Conservation (phyloP, 1,140 invertebrate species). For the Arctopsyche grandis region DNA sequence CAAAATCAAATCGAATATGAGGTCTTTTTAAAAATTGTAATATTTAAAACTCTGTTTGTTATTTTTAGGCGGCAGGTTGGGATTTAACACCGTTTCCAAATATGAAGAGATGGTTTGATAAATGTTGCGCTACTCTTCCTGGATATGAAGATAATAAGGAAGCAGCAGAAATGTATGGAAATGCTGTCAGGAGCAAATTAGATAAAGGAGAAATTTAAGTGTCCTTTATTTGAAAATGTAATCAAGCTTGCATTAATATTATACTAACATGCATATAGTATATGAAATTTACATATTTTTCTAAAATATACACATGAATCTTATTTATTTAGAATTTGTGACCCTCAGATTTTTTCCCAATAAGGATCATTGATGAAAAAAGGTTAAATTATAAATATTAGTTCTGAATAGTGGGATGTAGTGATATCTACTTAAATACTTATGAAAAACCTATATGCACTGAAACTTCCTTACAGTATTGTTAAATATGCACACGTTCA, state of each 20-base stretch:
- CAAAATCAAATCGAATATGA: too few relatives aligned
- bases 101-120: conserved; percentile 72
- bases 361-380: too few relatives aligned
- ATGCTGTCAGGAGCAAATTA: conserved; percentile 66
- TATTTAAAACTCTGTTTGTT: conserved; percentile 39
- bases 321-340: too few relatives aligned
- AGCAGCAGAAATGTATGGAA: conserved; percentile 67
- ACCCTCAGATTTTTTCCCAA: too few relatives aligned
- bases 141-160: conserved; percentile 66
- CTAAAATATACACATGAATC: neutral
- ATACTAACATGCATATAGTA: too few relatives aligned
- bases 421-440: too few relatives aligned
- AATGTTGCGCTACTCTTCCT: conserved; percentile 67
- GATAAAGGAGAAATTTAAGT: conserved; percentile 58
- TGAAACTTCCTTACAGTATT: too few relatives aligned
- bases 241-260: too few relatives aligned
- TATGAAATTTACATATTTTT: neutral
- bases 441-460: too few relatives aligned
- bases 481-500: too few relatives aligned
- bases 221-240: neutral
- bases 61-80: conserved; percentile 72
- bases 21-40: conserved; percentile 23
- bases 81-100: conserved; percentile 73
- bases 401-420: too few relatives aligned
- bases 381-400: too few relatives aligned